phyloP scores from a whole-genome alignment of 1,140 invertebrate genomes.

The Macrotrachela quadricornifera region DNA sequence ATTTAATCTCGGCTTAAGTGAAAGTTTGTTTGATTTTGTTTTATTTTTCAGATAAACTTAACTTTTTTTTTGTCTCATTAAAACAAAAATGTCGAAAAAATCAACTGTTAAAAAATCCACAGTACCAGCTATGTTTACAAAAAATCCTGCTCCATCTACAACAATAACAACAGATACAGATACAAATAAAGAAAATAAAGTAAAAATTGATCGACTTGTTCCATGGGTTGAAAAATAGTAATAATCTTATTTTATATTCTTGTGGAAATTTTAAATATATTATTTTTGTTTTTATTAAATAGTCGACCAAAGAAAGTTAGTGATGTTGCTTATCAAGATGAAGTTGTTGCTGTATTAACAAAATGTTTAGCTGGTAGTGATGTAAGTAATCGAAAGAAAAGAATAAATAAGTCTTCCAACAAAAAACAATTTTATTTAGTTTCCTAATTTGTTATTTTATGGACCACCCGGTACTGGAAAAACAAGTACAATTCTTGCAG shows the following conservation, averaged over 20 bases:
- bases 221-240: slow-evolving; percentile 85
- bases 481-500: slow-evolving; percentile 88
- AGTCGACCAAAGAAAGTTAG: slow-evolving; percentile 77
- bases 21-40: too few species aligned
- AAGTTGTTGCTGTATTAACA: slow-evolving; percentile 74
- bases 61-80: too few species aligned
- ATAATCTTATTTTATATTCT: slow-evolving; percentile 15
- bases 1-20: too few species aligned
- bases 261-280: background rate
- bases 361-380: slow-evolving; percentile 39
- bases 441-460: slow-evolving; percentile 89
- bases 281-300: slow-evolving; percentile 20
- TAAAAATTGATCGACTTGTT: too few species aligned
- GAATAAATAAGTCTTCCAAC: background rate
- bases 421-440: slow-evolving; percentile 41
- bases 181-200: too few species aligned
- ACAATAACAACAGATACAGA: too few species aligned
- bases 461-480: slow-evolving; percentile 98
- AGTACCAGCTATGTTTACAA: too few species aligned
- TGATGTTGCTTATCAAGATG: slow-evolving; percentile 84
- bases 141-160: too few species aligned
- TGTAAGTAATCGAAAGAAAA: slow-evolving; percentile 58
- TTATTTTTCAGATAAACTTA: too few species aligned
- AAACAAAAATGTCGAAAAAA: too few species aligned
- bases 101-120: too few species aligned